phyloP scores from a whole-genome alignment of 2,797 vertebrate genomes.

The Alauda arvensis region DNA sequence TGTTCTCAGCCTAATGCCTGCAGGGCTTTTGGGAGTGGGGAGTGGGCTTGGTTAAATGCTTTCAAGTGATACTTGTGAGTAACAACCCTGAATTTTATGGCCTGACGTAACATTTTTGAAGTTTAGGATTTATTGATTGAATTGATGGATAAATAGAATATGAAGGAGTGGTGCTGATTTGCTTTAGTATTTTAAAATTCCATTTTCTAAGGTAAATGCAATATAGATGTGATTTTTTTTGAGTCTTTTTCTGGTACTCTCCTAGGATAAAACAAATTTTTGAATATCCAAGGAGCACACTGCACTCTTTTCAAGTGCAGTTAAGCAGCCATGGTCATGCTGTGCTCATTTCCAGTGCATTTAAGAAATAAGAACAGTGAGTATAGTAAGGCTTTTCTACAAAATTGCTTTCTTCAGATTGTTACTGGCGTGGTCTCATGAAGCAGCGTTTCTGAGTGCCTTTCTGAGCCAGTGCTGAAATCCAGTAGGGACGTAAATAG shows the following conservation, averaged over 20 bases:
- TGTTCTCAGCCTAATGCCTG: not conserved
- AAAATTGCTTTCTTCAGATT: not conserved
- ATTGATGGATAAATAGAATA: not conserved
- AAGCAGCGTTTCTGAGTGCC: not conserved
- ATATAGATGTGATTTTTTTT: not conserved
- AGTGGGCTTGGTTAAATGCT: not conserved
- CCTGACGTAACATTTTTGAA: not conserved
- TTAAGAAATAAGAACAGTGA: not conserved
- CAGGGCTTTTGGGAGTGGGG: not conserved
- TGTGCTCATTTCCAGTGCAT: not conserved
- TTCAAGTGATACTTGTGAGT: not conserved
- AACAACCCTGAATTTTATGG: not conserved
- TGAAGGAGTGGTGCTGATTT: not conserved
- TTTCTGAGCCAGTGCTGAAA: not conserved
- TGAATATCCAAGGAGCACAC: not conserved
- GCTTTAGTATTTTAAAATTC: not conserved
- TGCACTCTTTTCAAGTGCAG: not conserved
- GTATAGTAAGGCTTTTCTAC: not conserved
- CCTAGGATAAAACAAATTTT: not conserved
- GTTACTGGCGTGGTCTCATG: accelerated
- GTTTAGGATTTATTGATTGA: not conserved
- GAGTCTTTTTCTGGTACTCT: not conserved
- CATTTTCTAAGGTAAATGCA: not conserved
- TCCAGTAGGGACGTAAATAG: not conserved
- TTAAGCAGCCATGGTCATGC: not conserved